Percentiles rank a stretch among this genome's conserved stretches.
These are phyloP conservation scores for Rhizoglyphus robini DNA, from an alignment of 1,140 invertebrate species.

Conservation along the genomic window DNA sequence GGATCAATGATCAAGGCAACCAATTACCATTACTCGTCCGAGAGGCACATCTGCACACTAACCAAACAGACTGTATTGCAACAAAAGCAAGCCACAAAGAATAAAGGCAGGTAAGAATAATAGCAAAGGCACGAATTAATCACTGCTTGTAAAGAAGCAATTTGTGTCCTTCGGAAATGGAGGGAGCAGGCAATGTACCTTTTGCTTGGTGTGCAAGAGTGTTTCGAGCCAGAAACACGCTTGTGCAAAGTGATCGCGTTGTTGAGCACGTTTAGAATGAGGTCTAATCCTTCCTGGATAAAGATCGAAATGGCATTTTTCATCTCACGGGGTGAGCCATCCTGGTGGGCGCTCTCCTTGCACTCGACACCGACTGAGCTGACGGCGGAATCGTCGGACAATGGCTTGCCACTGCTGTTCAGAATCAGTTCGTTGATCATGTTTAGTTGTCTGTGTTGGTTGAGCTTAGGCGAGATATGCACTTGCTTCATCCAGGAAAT, in stretches of 20 bases:
- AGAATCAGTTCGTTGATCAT: background rate
- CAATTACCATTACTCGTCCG: no score
- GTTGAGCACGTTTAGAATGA: constrained; percentile 48
- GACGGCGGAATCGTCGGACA: background rate
- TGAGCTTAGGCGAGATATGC: background rate
- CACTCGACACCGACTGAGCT: no score
- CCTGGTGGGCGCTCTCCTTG: no score
- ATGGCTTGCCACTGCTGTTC: background rate
- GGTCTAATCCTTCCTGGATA: constrained; percentile 22
- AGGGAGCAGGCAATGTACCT: constrained; percentile 28
- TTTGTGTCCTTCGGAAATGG: no score
- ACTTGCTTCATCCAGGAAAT: background rate
- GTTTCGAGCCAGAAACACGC: constrained; percentile 46
- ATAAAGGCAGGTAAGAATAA: no score
- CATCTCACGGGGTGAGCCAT: no score
- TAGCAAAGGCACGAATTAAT: no score
- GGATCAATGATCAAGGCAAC: no score
- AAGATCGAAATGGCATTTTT: constrained; percentile 15
- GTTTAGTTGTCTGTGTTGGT: background rate
- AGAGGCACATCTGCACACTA: no score
- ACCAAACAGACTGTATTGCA: no score
- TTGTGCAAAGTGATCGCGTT: constrained; percentile 55
- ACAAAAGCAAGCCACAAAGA: no score
- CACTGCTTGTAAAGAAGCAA: no score
- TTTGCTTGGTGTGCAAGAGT: constrained; percentile 44